phyloP scores from a whole-genome alignment of 2,888 invertebrate species.

The Elmis aenea region DNA sequence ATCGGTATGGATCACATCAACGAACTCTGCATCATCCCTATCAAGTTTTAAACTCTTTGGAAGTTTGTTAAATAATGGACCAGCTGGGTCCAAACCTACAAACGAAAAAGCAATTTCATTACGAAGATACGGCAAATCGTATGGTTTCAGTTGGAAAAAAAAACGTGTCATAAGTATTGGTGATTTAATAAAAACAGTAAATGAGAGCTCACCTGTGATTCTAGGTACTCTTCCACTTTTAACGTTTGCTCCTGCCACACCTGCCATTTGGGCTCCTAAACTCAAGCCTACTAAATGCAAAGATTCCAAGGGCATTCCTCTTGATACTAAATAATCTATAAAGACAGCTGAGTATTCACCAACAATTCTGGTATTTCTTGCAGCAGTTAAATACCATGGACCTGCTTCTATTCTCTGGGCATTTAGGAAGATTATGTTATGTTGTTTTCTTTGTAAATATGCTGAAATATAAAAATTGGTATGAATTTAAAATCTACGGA shows the following conservation, averaged over 20 bases:
- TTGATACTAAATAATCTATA: slow-evolving; percentile 56
- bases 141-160: too few species aligned
- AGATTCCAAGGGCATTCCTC: slow-evolving; percentile 52
- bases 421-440: slow-evolving; percentile 57
- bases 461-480: slow-evolving; percentile 49
- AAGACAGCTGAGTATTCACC: slow-evolving; percentile 55
- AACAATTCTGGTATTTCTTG: slow-evolving; percentile 57
- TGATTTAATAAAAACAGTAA: too few species aligned
- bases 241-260: slow-evolving; percentile 55
- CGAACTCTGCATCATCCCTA: slow-evolving; percentile 55
- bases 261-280: slow-evolving; percentile 60
- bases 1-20: slow-evolving; percentile 67
- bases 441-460: slow-evolving; percentile 53
- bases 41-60: slow-evolving; percentile 53
- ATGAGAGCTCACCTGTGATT: slow-evolving; percentile 53
- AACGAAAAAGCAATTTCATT: too few species aligned
- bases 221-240: slow-evolving; percentile 52
- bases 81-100: slow-evolving; percentile 56
- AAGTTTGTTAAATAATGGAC: slow-evolving; percentile 55
- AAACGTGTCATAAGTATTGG: too few species aligned
- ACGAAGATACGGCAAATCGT: too few species aligned
- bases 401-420: slow-evolving; percentile 56
- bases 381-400: slow-evolving; percentile 58
- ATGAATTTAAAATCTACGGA: too few species aligned
- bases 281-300: slow-evolving; percentile 60